These are phyloP conservation scores for Brienomyrus longianalis DNA, from an alignment of 2,113 vertebrate species.

Conservation along the genomic window DNA sequence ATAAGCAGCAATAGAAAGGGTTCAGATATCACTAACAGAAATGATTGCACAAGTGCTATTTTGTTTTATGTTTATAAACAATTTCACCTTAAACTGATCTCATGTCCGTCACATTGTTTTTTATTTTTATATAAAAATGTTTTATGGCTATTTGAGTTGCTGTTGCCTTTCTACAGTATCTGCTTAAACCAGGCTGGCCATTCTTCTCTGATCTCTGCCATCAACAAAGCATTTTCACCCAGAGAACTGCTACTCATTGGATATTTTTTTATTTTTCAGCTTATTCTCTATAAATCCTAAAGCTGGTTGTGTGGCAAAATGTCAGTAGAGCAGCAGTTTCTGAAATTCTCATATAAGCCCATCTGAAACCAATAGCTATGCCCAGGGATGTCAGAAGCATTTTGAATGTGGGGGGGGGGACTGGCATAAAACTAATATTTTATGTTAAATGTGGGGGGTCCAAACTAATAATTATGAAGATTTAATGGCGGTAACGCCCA, in stretches of 20 bases:
- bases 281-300: neutral
- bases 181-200: neutral
- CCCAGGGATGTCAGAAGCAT: too few relatives aligned
- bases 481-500: too few relatives aligned
- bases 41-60: neutral
- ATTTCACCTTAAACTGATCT: neutral
- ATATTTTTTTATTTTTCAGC: neutral
- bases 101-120: neutral
- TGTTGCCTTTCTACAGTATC: neutral
- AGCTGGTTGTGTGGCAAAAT: neutral
- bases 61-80: neutral
- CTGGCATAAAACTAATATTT: too few relatives aligned
- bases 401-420: too few relatives aligned
- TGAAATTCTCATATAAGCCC: neutral
- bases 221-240: neutral
- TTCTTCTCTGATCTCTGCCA: neutral
- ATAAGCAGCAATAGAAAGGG: neutral
- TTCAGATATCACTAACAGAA: neutral
- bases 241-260: neutral
- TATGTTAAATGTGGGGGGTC: too few relatives aligned
- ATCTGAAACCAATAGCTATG: neutral
- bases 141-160: neutral
- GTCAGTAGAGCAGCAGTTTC: neutral
- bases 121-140: neutral
- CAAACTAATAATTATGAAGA: too few relatives aligned